These are phyloP conservation scores for Ispidina picta DNA, from an alignment of 2,797 vertebrate genomes.

Conservation along the genomic window DNA sequence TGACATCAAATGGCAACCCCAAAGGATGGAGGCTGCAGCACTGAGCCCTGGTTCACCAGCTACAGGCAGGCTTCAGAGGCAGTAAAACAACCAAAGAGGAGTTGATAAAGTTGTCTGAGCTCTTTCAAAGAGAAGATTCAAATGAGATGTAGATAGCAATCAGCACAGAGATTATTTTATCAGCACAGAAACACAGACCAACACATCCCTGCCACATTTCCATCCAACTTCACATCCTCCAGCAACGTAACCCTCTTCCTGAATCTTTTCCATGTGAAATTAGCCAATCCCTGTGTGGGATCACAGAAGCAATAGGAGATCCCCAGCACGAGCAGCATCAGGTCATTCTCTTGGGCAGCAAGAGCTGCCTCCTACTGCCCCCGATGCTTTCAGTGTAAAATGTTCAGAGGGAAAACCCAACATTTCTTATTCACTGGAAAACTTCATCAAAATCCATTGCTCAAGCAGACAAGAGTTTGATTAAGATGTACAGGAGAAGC, in stretches of 20 bases:
- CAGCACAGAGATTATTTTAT: neutral
- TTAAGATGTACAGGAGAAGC: neutral
- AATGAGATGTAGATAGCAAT: constrained; percentile 38
- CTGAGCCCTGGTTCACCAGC: neutral
- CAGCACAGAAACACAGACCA: neutral
- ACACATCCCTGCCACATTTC: neutral
- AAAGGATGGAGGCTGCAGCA: neutral
- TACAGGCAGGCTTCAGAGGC: constrained; percentile 18
- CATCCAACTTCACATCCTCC: neutral
- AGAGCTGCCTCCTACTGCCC: neutral
- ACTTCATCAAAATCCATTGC: neutral
- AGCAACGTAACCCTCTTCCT: neutral
- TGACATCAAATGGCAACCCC: fast-evolving
- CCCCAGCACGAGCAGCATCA: neutral
- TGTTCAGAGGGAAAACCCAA: neutral
- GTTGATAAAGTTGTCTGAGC: constrained; percentile 21
- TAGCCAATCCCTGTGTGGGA: neutral
- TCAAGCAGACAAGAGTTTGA: neutral
- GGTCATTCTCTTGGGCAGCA: neutral
- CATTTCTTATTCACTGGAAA: neutral
- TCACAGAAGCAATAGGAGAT: neutral
- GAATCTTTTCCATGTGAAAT: neutral
- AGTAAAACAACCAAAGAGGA: constrained; percentile 11
- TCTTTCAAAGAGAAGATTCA: constrained; percentile 50
- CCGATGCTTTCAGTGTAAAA: neutral